Evolutionary conservation across 2,888 invertebrate genomes (phyloP).

Genomic region (Aleiodes testaceus): DNA sequence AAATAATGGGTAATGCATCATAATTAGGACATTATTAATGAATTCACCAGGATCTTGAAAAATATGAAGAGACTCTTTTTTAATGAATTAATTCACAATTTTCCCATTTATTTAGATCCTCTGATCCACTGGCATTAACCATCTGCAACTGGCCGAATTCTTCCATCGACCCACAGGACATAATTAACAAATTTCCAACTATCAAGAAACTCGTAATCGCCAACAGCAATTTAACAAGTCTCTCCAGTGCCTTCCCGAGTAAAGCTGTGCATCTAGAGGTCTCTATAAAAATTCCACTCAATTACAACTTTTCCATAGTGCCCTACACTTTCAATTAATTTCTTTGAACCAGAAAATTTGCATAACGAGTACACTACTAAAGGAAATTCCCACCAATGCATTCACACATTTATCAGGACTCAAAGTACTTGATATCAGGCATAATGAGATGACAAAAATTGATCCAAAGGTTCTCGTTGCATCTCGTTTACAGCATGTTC

Average conservation of each 20-base stretch:
- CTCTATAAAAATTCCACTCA: constrained; percentile 38
- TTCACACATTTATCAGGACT: constrained; percentile 74
- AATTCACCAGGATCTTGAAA: constrained; percentile 51
- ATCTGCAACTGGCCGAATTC: constrained; percentile 60
- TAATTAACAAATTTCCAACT: constrained; percentile 58
- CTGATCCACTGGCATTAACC: constrained; percentile 50
- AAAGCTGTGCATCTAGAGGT: constrained; percentile 61
- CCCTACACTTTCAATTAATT: background rate
- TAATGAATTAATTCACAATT: constrained; percentile 14
- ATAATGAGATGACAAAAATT: constrained; percentile 75
- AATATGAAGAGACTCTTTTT: too few relatives aligned
- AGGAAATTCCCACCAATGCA: constrained; percentile 57
- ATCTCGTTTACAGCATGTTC: constrained; percentile 70
- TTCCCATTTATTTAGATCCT: constrained; percentile 40
- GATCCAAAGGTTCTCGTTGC: constrained; percentile 70
- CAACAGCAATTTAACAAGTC: constrained; percentile 60
- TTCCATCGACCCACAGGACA: constrained; percentile 58
- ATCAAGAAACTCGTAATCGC: constrained; percentile 59
- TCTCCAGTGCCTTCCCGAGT: constrained; percentile 58
- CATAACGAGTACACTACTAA: constrained; percentile 67
- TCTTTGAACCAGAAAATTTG: constrained; percentile 63
- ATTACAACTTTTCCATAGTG: background rate
- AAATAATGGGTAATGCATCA: constrained; percentile 12
- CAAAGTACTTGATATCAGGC: constrained; percentile 75
- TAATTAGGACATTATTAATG: too few relatives aligned